These are phyloP conservation scores for Trichopria drosophilae DNA, from an alignment of 2,888 invertebrate genomes.

Conservation along the genomic window DNA sequence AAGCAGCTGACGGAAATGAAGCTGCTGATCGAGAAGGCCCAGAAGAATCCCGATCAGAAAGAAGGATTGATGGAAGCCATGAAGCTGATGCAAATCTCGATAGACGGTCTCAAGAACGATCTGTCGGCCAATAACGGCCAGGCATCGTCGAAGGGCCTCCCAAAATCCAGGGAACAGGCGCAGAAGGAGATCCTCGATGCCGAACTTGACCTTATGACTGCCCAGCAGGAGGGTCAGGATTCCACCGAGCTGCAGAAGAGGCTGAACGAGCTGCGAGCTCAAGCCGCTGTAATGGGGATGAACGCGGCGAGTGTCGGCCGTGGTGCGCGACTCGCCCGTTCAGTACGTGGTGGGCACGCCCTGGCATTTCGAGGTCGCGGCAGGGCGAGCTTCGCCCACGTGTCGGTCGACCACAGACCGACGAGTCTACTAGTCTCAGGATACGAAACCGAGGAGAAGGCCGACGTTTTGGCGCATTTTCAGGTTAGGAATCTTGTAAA, in stretches of 20 bases:
- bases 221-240: slow-evolving; percentile 86
- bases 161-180: slow-evolving; percentile 76
- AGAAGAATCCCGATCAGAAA: slow-evolving; percentile 78
- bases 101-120: slow-evolving; percentile 76
- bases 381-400: slow-evolving; percentile 59
- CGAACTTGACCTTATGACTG: slow-evolving; percentile 86
- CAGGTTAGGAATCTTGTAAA: slow-evolving; percentile 68
- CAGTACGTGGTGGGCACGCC: slow-evolving; percentile 48
- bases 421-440: slow-evolving; percentile 84
- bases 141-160: slow-evolving; percentile 60
- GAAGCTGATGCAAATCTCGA: slow-evolving; percentile 79
- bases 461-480: slow-evolving; percentile 79
- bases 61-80: slow-evolving; percentile 77
- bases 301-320: slow-evolving; percentile 40
- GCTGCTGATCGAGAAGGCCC: slow-evolving; percentile 77
- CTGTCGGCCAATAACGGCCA: slow-evolving; percentile 61
- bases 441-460: slow-evolving; percentile 81
- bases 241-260: slow-evolving; percentile 79
- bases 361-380: slow-evolving; percentile 53
- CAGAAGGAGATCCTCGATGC: slow-evolving; percentile 89
- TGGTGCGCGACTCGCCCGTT: slow-evolving; percentile 40
- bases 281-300: slow-evolving; percentile 60
- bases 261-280: slow-evolving; percentile 69
- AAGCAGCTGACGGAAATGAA: slow-evolving; percentile 89
- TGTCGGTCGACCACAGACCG: slow-evolving; percentile 83